Conservation (phyloP, 2,797 vertebrate genomes). For the Muscicapa comitata region DNA sequence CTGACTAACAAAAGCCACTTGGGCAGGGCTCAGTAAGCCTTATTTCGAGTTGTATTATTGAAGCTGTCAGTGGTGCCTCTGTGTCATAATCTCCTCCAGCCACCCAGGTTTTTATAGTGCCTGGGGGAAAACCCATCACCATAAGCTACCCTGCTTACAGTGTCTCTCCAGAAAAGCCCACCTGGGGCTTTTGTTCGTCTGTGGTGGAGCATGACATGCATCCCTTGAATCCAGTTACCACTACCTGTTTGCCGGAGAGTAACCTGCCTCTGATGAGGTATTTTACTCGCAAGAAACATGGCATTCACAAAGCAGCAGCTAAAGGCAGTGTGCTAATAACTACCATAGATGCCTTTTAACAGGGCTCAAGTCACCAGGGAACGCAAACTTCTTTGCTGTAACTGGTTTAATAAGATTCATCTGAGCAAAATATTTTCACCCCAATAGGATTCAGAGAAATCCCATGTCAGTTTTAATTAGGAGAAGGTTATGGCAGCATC, state of each 20-base stretch:
- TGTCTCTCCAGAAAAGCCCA: not conserved
- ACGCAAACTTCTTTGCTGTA: conserved; percentile 31
- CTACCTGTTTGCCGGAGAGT: not conserved
- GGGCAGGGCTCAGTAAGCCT: not conserved
- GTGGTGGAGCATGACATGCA: accelerated
- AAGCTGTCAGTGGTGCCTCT: not conserved
- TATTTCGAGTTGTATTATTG: not conserved
- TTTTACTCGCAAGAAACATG: not conserved
- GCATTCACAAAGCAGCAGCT: not conserved
- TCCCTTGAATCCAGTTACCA: not conserved
- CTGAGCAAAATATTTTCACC: conserved; percentile 25
- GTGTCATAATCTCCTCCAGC: not conserved
- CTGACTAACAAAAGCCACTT: not conserved
- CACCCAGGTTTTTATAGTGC: accelerated
- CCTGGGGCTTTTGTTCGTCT: not conserved
- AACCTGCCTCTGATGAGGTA: not conserved
- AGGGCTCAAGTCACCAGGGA: not conserved
- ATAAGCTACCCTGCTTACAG: not conserved
- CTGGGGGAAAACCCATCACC: not conserved
- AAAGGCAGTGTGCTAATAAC: not conserved
- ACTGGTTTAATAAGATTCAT: conserved; percentile 64
- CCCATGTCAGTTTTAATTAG: not conserved
- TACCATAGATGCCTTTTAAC: conserved; percentile 4
- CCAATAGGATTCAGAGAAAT: not conserved
- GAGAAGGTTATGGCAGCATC: not conserved